A percentile compares a stretch with the other conserved stretches of the same genome.
Conservation (phyloP, 2,113 vertebrate species). For the Cyprinus carpio region DNA sequence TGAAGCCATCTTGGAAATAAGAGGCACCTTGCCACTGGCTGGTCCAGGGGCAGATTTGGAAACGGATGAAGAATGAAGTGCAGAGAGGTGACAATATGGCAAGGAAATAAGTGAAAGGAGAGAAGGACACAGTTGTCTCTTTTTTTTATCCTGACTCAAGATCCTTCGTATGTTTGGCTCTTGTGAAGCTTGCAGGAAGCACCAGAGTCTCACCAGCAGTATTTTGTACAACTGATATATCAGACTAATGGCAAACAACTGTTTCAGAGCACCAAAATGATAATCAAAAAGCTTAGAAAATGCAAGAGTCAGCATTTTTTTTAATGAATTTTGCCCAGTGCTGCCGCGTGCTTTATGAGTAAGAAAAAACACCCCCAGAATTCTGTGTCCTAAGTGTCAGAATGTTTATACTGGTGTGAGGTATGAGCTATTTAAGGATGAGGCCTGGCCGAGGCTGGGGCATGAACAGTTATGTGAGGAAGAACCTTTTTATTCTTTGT, state of each 20-base stretch:
- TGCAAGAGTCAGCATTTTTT: background rate
- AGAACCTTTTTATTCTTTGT: background rate
- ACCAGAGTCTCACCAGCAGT: background rate
- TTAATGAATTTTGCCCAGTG: background rate
- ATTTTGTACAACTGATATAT: background rate
- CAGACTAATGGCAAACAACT: background rate
- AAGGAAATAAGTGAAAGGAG: background rate
- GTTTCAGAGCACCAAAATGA: background rate
- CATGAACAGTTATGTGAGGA: background rate
- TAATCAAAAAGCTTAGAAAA: background rate
- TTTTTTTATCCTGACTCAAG: conserved; percentile 16
- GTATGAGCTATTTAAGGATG: background rate
- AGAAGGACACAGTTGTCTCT: background rate
- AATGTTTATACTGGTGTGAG: conserved; percentile 6
- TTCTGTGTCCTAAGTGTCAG: background rate
- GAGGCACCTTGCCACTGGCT: conserved; percentile 66
- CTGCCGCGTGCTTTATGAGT: background rate
- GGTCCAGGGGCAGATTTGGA: conserved; percentile 68
- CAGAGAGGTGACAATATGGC: conserved; percentile 30
- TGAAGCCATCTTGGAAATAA: conserved; percentile 71
- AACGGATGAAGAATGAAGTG: background rate
- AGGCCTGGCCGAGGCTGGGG: too few relatives aligned
- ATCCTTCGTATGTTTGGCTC: background rate
- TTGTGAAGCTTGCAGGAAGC: conserved; percentile 3
- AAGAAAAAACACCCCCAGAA: background rate